phyloP scores from a whole-genome alignment of 2,797 vertebrate species.

The Sebastes matsubarae region DNA sequence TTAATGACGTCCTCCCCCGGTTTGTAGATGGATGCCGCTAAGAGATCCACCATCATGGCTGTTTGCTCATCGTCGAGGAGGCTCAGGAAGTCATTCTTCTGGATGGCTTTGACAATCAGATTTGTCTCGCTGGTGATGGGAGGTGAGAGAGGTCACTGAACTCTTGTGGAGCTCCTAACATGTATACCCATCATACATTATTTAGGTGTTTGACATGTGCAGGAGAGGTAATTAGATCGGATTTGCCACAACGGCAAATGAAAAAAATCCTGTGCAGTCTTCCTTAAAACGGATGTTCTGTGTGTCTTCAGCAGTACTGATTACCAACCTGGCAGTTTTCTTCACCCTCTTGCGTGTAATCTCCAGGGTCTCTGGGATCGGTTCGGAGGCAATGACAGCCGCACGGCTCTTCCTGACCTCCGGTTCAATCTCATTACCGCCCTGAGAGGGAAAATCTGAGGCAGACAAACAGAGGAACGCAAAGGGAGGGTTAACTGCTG shows the following conservation, averaged over 20 bases:
- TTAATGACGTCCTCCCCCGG: conserved; percentile 76
- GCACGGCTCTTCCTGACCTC: conserved; percentile 76
- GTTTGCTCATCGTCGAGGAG: conserved; percentile 86
- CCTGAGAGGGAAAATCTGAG: conserved; percentile 67
- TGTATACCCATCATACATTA: not conserved
- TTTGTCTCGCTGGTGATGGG: conserved; percentile 73
- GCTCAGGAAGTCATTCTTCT: conserved; percentile 85
- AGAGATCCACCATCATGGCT: conserved; percentile 83
- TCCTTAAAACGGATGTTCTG: not conserved
- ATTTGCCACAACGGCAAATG: not conserved
- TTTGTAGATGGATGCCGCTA: conserved; percentile 50
- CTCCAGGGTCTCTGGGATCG: conserved; percentile 69
- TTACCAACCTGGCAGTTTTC: conserved; percentile 78
- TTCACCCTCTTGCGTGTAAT: conserved; percentile 66
- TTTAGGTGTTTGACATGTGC: not conserved
- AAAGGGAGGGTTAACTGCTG: conserved; percentile 16
- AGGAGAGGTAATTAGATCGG: not conserved
- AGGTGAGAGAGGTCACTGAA: conserved; percentile 16
- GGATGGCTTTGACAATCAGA: conserved; percentile 83
- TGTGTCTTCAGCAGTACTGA: not conserved
- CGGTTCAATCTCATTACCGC: conserved; percentile 55
- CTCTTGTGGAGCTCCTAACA: not conserved
- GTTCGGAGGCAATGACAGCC: conserved; percentile 82
- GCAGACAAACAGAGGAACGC: conserved; percentile 10
- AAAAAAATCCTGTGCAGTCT: not conserved